Evolutionary conservation across 2,888 invertebrate species (phyloP).

Genomic region (Alcis repandata): DNA sequence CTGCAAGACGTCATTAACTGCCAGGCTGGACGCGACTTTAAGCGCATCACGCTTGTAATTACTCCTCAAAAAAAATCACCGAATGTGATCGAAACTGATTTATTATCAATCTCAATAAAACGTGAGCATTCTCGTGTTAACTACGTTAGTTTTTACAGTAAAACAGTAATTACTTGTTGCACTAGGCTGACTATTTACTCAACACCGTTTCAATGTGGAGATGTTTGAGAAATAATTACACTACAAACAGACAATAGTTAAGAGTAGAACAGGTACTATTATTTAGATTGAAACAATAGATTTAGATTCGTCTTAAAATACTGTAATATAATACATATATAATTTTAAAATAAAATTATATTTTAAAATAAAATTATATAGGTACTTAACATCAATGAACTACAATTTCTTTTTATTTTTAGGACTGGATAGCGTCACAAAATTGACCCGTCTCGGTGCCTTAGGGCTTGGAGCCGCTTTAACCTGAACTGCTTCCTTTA

Average conservation of each 20-base stretch:
- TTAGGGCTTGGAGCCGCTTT: constrained; percentile 73
- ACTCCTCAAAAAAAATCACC: too few species aligned
- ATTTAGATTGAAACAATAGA: background rate
- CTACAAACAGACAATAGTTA: background rate
- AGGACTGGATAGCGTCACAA: constrained; percentile 93
- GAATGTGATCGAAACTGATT: too few species aligned
- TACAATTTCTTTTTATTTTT: constrained; percentile 88
- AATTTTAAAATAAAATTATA: constrained; percentile 21
- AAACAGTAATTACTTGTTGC: too few species aligned
- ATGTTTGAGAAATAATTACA: background rate
- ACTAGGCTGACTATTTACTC: too few species aligned
- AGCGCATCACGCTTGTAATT: too few species aligned
- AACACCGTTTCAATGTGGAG: background rate
- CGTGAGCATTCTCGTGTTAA: too few species aligned
- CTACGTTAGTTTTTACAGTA: background rate
- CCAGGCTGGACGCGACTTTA: too few species aligned
- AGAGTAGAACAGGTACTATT: background rate
- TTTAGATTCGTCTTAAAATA: constrained; percentile 15
- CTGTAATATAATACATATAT: too few species aligned
- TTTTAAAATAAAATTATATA: constrained; percentile 17
- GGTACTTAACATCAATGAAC: constrained; percentile 3
- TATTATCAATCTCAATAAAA: too few species aligned
- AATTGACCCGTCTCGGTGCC: constrained; percentile 89
- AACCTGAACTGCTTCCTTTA: constrained; percentile 58
- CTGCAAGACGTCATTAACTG: too few species aligned